Evolutionary conservation across 1,140 invertebrate genomes (phyloP).

Genomic region (Lepidotrigona ventralis): DNA sequence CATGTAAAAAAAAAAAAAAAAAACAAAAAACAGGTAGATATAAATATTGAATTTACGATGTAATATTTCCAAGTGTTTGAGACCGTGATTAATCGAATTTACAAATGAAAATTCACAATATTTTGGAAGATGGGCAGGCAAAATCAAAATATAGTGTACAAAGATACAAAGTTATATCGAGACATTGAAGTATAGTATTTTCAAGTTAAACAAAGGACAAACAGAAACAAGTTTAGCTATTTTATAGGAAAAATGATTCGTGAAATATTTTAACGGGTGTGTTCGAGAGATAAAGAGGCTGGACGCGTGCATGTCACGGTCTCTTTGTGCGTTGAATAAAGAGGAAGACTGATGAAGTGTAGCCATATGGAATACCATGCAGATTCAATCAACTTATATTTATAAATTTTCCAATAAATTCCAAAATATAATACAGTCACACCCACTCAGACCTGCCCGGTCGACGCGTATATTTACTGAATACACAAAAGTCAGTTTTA

Average conservation of each 20-base stretch:
- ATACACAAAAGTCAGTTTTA: background rate
- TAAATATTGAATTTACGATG: too few species aligned
- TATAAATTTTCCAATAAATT: slow-evolving; percentile 4
- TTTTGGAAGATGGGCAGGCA: background rate
- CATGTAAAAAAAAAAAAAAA: too few species aligned
- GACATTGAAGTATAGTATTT: background rate
- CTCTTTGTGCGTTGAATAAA: background rate
- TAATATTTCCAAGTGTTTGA: too few species aligned
- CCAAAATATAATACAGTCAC: background rate
- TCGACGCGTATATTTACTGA: background rate
- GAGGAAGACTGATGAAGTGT: background rate
- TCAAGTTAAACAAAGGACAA: background rate
- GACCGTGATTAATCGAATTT: too few species aligned
- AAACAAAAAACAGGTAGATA: too few species aligned
- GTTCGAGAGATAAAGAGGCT: background rate
- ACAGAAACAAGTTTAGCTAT: background rate
- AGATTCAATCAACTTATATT: background rate
- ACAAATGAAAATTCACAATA: background rate
- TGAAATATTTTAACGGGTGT: background rate
- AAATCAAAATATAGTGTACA: background rate
- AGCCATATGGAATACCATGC: background rate
- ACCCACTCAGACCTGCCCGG: too few species aligned
- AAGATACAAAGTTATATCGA: background rate
- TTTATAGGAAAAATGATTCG: background rate
- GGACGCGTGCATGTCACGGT: background rate